These are phyloP conservation scores for Lasius platythorax DNA, from an alignment of 2,888 invertebrate species.

Conservation along the genomic window DNA sequence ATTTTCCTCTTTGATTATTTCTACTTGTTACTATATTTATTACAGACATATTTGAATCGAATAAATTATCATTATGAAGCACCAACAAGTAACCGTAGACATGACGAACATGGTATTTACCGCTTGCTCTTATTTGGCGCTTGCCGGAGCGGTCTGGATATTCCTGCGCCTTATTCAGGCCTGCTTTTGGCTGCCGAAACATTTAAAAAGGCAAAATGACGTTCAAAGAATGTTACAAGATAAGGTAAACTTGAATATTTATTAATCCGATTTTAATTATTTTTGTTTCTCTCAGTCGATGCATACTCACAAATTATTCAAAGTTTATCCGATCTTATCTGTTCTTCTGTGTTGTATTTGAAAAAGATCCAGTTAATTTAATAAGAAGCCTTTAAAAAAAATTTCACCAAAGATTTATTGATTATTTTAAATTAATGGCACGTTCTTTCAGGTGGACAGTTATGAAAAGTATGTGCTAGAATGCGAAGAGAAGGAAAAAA, in stretches of 20 bases:
- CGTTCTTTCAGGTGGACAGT: constrained; percentile 76
- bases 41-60: constrained; percentile 63
- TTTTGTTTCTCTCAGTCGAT: not conserved
- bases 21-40: not conserved
- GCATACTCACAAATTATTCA: not conserved
- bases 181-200: constrained; percentile 89
- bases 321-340: not conserved
- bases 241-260: constrained; percentile 83
- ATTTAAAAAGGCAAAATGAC: constrained; percentile 88
- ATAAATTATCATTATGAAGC: constrained; percentile 86
- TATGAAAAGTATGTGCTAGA: constrained; percentile 83
- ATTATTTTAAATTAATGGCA: not conserved
- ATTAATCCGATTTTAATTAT: constrained; percentile 61
- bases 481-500: constrained; percentile 80
- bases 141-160: constrained; percentile 89
- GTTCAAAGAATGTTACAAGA: constrained; percentile 87
- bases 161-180: constrained; percentile 89
- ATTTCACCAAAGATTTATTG: not conserved
- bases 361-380: not conserved
- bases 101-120: constrained; percentile 90
- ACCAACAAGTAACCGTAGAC: constrained; percentile 90
- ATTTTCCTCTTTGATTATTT: not conserved
- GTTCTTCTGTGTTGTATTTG: not conserved
- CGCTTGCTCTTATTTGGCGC: constrained; percentile 88
- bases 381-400: not conserved